Evolutionary conservation across 2,888 invertebrate genomes (phyloP).

Genomic region (Alloplasta piceator): DNA sequence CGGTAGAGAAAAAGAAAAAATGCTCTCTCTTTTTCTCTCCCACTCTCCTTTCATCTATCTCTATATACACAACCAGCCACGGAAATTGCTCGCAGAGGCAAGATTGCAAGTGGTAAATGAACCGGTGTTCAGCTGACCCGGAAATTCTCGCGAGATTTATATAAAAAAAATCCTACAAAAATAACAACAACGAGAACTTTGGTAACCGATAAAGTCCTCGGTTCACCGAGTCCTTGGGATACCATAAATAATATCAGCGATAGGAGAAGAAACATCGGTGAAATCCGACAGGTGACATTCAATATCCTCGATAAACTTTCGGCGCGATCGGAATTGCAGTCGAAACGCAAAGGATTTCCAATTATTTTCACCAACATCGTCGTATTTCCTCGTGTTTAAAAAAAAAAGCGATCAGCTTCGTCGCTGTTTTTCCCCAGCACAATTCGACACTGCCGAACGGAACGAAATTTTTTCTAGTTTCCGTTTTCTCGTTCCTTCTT

Average conservation of each 20-base stretch:
- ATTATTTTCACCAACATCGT: slow-evolving; percentile 68
- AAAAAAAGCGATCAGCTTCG: background rate
- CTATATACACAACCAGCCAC: slow-evolving; percentile 1
- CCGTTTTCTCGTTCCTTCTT: background rate
- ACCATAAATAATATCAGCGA: slow-evolving; percentile 28
- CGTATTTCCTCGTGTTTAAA: slow-evolving; percentile 19
- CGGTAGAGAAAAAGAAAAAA: slow-evolving; percentile 7
- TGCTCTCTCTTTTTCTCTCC: slow-evolving; percentile 22
- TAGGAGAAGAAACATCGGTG: slow-evolving; percentile 36
- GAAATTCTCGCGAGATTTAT: slow-evolving; percentile 13
- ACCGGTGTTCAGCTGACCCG: slow-evolving; percentile 20
- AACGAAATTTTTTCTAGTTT: background rate
- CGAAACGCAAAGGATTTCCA: slow-evolving; percentile 68
- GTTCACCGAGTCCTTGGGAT: slow-evolving; percentile 6
- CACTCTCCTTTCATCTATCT: slow-evolving; percentile 15
- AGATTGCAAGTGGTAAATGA: slow-evolving; percentile 47
- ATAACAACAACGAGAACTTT: slow-evolving; percentile 28
- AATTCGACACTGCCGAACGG: slow-evolving; percentile 3
- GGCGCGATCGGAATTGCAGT: slow-evolving; percentile 61
- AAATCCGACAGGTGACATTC: slow-evolving; percentile 63
- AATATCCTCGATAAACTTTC: slow-evolving; percentile 67
- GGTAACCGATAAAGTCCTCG: slow-evolving; percentile 3
- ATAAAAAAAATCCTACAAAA: slow-evolving; percentile 5
- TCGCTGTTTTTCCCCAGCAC: background rate
- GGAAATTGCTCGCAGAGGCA: slow-evolving; percentile 20